Base-by-base conservation (phyloP, 2,888 invertebrate species). In the Chrysodeixis includens region DNA sequence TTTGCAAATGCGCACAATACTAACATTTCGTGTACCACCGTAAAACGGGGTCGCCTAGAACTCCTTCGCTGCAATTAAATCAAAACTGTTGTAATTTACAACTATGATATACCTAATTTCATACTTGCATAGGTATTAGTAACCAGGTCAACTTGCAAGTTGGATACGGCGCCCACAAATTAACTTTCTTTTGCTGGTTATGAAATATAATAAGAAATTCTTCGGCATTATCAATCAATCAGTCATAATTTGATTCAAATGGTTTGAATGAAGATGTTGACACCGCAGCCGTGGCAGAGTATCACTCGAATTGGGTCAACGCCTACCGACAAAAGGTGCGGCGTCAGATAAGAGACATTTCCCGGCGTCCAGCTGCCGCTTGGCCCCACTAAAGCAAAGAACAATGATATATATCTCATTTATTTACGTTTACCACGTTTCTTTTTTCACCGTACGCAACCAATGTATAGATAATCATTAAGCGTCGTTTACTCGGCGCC, bases 241-340 rank as follows among this genome's bases (percentile, higher is more conserved):
- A 71, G 32, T 71, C 55, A 56, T 61, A 82, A 81, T 84, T 83
- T 76, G 84, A 85, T 85, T 81, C 79, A 82, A 88, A 87, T 83
- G 79, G 84, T 88, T 77, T 83, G 85, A 86, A 86, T 86, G 86
- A 87, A 90, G 90, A 86, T 88, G 89, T 89, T 86, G 88, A 88
- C 86, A 88, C 83, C 84, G 86, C 86, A 80, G 82, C 86, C 69
- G 78, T 81, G 86, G 88, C 86, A 85, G 88, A 92, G 90, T 84
- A 88, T 84, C 90, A 89, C 90, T 90, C 87, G 89, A 94, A 94
- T 88, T 94, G 88, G 95, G 94, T 94, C 94, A 94, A 91, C 92
- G 92, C 92, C 91, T 91, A 88, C 90, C 86, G 87, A 92, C 93
- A 93, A 94, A 93, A 94, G 94, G 95, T 94, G 94, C 88, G 93